These are phyloP conservation scores for Drosophila helvetica DNA, from an alignment of 2,888 invertebrate species.

Conservation along the genomic window DNA sequence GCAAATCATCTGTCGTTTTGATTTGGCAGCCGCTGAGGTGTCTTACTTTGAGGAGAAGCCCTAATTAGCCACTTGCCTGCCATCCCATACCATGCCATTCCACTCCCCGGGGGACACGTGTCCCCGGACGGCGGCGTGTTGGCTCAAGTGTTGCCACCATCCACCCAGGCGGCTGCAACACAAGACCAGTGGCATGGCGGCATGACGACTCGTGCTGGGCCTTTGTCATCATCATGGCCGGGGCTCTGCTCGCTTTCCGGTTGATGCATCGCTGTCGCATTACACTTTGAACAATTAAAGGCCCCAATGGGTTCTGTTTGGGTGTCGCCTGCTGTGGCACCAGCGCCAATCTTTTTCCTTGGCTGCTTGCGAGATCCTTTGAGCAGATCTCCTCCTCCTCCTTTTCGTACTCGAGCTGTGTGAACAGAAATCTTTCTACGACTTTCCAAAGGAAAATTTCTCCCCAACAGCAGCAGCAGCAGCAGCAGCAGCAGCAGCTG, in stretches of 20 bases:
- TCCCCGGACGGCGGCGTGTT: not conserved
- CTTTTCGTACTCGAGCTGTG: too few relatives aligned
- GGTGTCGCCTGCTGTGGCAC: too few relatives aligned
- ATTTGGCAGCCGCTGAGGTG: not conserved
- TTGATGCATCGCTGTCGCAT: too few relatives aligned
- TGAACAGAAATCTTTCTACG: too few relatives aligned
- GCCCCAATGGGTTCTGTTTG: too few relatives aligned
- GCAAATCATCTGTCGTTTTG: not conserved
- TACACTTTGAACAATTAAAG: too few relatives aligned
- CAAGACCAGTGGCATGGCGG: not conserved
- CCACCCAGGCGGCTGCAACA: too few relatives aligned
- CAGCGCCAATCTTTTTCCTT: too few relatives aligned
- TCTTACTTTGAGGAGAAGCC: conserved; percentile 9
- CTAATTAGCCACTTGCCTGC: conserved; percentile 65
- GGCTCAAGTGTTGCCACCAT: not conserved
- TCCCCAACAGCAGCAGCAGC: conserved; percentile 11
- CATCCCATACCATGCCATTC: conserved; percentile 1
- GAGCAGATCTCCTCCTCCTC: too few relatives aligned
- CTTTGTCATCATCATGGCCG: not conserved
- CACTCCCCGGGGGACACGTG: not conserved
- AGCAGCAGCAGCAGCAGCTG: too few relatives aligned
- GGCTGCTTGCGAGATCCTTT: too few relatives aligned
- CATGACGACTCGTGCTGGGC: not conserved
- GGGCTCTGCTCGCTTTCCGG: too few relatives aligned
- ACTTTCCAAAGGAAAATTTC: conserved; percentile 57